Conservation (phyloP, 2,797 vertebrate genomes). For the Acipenser oxyrinchus region DNA sequence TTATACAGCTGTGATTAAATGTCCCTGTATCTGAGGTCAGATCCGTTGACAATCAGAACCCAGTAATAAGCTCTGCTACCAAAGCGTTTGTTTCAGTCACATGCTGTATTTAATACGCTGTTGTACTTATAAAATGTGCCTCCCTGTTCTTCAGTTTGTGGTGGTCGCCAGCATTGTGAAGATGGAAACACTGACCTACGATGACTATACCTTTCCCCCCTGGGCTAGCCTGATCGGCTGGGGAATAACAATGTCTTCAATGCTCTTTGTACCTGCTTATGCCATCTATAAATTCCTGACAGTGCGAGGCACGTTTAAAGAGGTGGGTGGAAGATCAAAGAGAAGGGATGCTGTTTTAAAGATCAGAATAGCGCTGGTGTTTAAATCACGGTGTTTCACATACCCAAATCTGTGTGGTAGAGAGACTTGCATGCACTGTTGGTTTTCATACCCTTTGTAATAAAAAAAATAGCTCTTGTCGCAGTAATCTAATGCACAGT, state of each 20-base stretch:
- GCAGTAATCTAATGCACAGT: too few relatives aligned
- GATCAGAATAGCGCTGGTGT: too few relatives aligned
- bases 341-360: too few relatives aligned
- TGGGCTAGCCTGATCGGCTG: slow-evolving; percentile 87
- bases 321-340: slow-evolving; percentile 61
- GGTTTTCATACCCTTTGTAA: too few relatives aligned
- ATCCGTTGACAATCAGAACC: not conserved
- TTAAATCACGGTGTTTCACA: too few relatives aligned
- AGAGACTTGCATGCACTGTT: too few relatives aligned
- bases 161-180: slow-evolving; percentile 88
- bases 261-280: slow-evolving; percentile 83
- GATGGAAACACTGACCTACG: slow-evolving; percentile 77
- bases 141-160: slow-evolving; percentile 68
- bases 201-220: slow-evolving; percentile 79
- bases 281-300: slow-evolving; percentile 82
- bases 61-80: slow-evolving; percentile 4
- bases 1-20: slow-evolving; percentile 18
- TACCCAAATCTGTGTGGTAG: too few relatives aligned
- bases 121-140: not conserved
- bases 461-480: too few relatives aligned
- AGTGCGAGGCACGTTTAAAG: slow-evolving; percentile 72
- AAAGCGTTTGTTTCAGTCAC: not conserved
- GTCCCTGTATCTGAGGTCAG: slow-evolving; percentile 3
- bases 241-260: slow-evolving; percentile 87
- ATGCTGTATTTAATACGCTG: not conserved